Evolutionary conservation across 2,113 vertebrate species (phyloP).

Genomic region (Crotophaga sulcirostris): DNA sequence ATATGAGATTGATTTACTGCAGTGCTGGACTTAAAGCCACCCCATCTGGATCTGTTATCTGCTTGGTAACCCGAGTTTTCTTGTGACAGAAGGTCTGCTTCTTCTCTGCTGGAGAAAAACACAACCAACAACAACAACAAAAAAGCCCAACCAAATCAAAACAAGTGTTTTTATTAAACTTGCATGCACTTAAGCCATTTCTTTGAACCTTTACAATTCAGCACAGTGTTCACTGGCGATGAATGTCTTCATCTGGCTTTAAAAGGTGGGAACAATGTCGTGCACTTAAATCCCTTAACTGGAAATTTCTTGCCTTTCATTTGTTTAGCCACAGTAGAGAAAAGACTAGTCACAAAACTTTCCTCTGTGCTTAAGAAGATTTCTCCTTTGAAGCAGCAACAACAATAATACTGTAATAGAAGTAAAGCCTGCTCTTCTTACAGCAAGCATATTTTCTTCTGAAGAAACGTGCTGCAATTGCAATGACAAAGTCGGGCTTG

Average conservation of each 20-base stretch:
- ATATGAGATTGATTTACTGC: not conserved
- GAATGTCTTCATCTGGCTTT: slow-evolving; percentile 72
- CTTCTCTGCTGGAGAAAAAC: slow-evolving; percentile 18
- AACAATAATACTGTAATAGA: slow-evolving; percentile 64
- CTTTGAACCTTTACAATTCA: slow-evolving; percentile 69
- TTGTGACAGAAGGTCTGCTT: slow-evolving; percentile 57
- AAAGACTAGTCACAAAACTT: slow-evolving; percentile 73
- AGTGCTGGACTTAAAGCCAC: not conserved
- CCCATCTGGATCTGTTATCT: slow-evolving; percentile 55
- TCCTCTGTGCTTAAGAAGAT: slow-evolving; percentile 60
- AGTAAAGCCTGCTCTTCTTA: slow-evolving; percentile 69
- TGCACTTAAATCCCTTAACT: slow-evolving; percentile 71
- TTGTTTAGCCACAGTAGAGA: slow-evolving; percentile 75
- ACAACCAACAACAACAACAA: slow-evolving; percentile 16
- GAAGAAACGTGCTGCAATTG: slow-evolving; percentile 27
- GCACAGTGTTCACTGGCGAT: slow-evolving; percentile 34
- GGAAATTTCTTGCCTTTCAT: slow-evolving; percentile 64
- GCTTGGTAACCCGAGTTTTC: not conserved
- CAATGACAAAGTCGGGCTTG: slow-evolving; percentile 34
- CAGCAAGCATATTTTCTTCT: slow-evolving; percentile 49
- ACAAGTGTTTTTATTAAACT: slow-evolving; percentile 67
- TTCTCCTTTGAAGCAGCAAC: slow-evolving; percentile 73
- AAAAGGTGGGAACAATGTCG: slow-evolving; percentile 72
- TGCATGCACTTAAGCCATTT: slow-evolving; percentile 62
- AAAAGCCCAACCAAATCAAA: slow-evolving; percentile 31